Conservation (phyloP, 2,888 invertebrate species). For the Toxonevra muliebris region DNA sequence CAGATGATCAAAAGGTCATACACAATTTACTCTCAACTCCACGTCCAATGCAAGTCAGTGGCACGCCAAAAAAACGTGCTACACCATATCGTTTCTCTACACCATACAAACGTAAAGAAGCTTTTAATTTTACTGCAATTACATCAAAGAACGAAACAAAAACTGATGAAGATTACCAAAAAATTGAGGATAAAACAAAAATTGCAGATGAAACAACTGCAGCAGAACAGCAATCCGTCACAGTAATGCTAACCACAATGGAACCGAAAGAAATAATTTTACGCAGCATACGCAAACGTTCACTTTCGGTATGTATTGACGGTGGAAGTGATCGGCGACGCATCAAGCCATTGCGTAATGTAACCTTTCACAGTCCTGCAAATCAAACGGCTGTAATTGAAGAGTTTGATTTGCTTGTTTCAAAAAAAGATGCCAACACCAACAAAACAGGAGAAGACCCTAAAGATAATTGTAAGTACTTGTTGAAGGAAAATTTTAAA, state of each 20-base stretch:
- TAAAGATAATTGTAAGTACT: slow-evolving; percentile 41
- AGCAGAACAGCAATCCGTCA: not conserved
- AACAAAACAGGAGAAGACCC: slow-evolving; percentile 14
- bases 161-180: no score
- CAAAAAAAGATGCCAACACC: slow-evolving; percentile 32
- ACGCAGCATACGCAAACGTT: slow-evolving; percentile 51
- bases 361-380: slow-evolving; percentile 56
- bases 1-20: not conserved
- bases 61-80: not conserved
- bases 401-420: slow-evolving; percentile 47
- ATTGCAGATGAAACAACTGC: no score
- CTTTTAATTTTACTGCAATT: slow-evolving; percentile 17
- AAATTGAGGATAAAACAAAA: not conserved
- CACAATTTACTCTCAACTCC: slow-evolving; percentile 1
- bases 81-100: slow-evolving; percentile 45
- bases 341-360: slow-evolving; percentile 38
- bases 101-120: slow-evolving; percentile 43
- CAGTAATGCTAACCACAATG: slow-evolving; percentile 34
- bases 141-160: not conserved
- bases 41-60: slow-evolving; percentile 3
- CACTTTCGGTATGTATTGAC: slow-evolving; percentile 47
- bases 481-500: no score
- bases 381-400: slow-evolving; percentile 46
- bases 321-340: slow-evolving; percentile 20
- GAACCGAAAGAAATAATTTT: slow-evolving; percentile 38